Base-by-base conservation (phyloP, 2,113 vertebrate species). In the Sebastes fasciatus region DNA sequence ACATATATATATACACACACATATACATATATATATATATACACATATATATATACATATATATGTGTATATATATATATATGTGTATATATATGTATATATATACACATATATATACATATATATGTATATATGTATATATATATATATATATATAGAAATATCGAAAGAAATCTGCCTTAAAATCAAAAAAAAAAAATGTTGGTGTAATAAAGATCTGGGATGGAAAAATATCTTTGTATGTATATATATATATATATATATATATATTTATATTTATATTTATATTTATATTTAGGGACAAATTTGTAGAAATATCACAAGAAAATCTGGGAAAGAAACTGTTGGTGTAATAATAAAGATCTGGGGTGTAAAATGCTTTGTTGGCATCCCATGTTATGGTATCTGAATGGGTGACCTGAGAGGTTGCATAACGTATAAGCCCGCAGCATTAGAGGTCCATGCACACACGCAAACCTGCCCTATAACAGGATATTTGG, bases 361-460 rank as follows among this genome's bases (percentile, higher is more conserved):
- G 65, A 21, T 60, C 6, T 8, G 3, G 21, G 43, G 78, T 82
- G 77, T 51, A 0, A 84, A 87, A 46, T 57, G 46, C 57, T 79
- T 64, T 70, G 55, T 43, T 77, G 74, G 60, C n/a, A 0, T 13
- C 17, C 52, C 52, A 54, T 52, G 73, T 14, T 74, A 34, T 34
- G 49, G 68, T 46, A 3, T 76, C 68, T 74, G 67, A 72, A 81
- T 72, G 85, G 54, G 45, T 82, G 89, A 86, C 81, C 85, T 79
- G 34, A 73, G 72, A 34, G 85, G 89, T 93, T 94, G 91, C 90
- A 61, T 93, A 92, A 95, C 87, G 79, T 12, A 14, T 88, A 91
- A 91, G 12, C 87, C 90, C 8, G 80, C 86, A 81, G 85, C 86
- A 71, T 91, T 77, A 78, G 43, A 77, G 85, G 57, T 74, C 71